Percentiles rank a stretch among this genome's conserved stretches.
These are phyloP conservation scores for Pteronotus mesoamericanus DNA, from an alignment of 2,797 vertebrate species.

Conservation along the genomic window DNA sequence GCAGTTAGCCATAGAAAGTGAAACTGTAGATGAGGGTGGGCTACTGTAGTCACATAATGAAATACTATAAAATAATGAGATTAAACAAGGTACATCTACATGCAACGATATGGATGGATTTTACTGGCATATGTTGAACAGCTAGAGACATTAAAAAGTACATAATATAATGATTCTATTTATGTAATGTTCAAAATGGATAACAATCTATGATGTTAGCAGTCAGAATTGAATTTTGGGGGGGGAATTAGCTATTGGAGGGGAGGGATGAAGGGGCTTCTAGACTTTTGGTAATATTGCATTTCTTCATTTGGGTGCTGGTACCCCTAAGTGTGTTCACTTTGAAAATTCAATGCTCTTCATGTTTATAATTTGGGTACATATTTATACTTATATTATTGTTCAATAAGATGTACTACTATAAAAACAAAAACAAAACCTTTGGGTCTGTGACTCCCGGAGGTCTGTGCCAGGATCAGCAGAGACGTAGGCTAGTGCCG, in stretches of 20 bases:
- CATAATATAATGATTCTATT: neutral
- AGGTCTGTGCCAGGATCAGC: neutral
- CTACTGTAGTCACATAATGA: neutral
- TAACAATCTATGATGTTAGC: neutral
- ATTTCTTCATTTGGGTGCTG: neutral
- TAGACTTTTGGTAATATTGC: neutral
- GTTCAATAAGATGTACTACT: neutral
- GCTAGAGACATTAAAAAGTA: slow-evolving; percentile 2
- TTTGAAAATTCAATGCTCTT: slow-evolving; percentile 21
- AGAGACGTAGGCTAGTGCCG: neutral
- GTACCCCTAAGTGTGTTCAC: neutral
- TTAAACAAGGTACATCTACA: slow-evolving; percentile 8
- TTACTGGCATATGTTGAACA: neutral
- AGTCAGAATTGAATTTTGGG: neutral
- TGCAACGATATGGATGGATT: neutral
- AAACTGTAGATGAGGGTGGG: neutral
- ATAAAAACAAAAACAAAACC: neutral
- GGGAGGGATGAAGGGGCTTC: neutral
- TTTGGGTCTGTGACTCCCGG: neutral
- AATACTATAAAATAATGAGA: neutral
- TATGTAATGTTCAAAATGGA: slow-evolving; percentile 13
- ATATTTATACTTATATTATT: neutral
- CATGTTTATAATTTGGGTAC: neutral
- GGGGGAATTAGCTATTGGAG: neutral
- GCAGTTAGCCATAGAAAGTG: neutral